A percentile compares a stretch with the other conserved stretches of the same genome.
These are phyloP conservation scores for Cremastinae sp. DNA, from an alignment of 2,888 invertebrate genomes.

Conservation along the genomic window DNA sequence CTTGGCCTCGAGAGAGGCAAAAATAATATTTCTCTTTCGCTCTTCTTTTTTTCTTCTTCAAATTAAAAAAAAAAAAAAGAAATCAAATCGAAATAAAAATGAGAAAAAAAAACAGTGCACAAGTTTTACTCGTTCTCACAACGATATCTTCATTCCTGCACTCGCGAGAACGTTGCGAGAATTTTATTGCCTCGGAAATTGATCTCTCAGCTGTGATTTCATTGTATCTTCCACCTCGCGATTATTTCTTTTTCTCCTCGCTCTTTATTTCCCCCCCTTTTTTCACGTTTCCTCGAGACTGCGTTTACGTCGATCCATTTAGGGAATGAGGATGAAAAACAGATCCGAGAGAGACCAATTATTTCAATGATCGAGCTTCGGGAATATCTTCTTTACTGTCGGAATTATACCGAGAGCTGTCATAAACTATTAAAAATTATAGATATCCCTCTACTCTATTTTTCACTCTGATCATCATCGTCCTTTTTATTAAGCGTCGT, in stretches of 20 bases:
- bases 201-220: conserved; percentile 32
- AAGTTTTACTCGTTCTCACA: conserved; percentile 32
- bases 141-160: conserved; percentile 30
- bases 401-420: conserved; percentile 3
- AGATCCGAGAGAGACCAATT: conserved; percentile 11
- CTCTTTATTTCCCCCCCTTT: not conserved
- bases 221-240: conserved; percentile 15
- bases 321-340: conserved; percentile 21
- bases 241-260: not conserved
- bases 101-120: conserved; percentile 8
- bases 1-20: not conserved
- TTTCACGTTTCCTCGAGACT: not conserved
- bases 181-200: conserved; percentile 24
- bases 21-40: not conserved
- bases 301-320: conserved; percentile 20
- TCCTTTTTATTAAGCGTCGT: not conserved
- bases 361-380: conserved; percentile 13
- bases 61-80: not conserved
- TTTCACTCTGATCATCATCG: not conserved
- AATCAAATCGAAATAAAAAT: not conserved
- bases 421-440: not conserved
- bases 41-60: no score
- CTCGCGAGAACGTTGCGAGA: conserved; percentile 9
- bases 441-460: not conserved
- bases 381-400: conserved; percentile 7